A percentile compares a stretch with the other conserved stretches of the same genome.
Conservation (phyloP, 2,113 vertebrate species). For the Notothenia rossii region DNA sequence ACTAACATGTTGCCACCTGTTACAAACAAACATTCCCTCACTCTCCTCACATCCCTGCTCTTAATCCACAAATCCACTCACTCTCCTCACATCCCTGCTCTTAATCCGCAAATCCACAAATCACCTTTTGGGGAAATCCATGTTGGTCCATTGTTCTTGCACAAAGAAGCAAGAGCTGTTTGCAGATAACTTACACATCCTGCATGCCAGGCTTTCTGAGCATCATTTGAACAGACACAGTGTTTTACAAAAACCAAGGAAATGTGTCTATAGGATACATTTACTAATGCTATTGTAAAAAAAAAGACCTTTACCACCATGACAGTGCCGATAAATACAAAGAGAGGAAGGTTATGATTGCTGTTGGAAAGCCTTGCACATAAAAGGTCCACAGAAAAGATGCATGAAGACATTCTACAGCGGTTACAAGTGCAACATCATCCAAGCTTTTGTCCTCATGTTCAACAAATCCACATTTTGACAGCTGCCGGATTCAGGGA, state of each 20-base stretch:
- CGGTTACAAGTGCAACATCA: conserved; percentile 10
- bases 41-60: neutral
- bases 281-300: neutral
- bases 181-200: conserved; percentile 6
- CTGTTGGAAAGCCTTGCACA: neutral
- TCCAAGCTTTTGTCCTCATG: neutral
- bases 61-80: conserved; percentile 10
- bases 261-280: neutral
- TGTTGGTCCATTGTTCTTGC: conserved; percentile 6
- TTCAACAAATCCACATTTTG: conserved; percentile 21
- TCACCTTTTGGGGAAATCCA: conserved; percentile 15
- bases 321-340: neutral
- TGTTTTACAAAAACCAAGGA: conserved; percentile 14
- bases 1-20: neutral
- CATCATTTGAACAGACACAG: neutral
- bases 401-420: conserved; percentile 4
- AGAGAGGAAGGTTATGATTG: neutral
- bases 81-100: neutral
- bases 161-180: conserved; percentile 1
- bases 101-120: neutral
- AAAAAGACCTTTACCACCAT: neutral
- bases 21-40: conserved; percentile 9
- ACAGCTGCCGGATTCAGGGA: conserved; percentile 10
- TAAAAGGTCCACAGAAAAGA: neutral
- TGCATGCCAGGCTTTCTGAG: conserved; percentile 11